Conservation (phyloP, 2,113 vertebrate genomes). For the Orthonyx spaldingii region DNA sequence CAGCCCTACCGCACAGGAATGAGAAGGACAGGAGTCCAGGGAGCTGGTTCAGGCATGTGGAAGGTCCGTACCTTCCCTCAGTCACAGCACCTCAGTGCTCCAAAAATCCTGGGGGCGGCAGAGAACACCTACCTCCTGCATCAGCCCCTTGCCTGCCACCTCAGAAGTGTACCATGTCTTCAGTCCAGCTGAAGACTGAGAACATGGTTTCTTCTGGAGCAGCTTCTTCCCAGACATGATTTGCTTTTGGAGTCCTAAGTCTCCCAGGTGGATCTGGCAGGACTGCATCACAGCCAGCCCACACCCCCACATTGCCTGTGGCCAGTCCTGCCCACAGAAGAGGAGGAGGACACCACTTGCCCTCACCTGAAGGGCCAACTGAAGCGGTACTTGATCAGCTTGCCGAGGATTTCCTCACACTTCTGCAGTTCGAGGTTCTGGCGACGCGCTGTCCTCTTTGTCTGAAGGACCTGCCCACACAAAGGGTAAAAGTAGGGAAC, state of each 20-base stretch:
- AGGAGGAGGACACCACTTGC: background rate
- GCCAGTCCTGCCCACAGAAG: background rate
- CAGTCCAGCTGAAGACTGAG: background rate
- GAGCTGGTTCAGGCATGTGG: background rate
- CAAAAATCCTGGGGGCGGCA: background rate
- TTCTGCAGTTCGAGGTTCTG: conserved; percentile 87
- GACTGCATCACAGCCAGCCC: background rate
- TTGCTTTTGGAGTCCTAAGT: background rate
- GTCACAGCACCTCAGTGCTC: background rate
- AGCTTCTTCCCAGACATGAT: background rate
- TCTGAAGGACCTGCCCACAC: conserved; percentile 82
- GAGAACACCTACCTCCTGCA: background rate
- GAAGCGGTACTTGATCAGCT: conserved; percentile 89
- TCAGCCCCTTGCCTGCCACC: background rate
- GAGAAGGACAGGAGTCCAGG: background rate
- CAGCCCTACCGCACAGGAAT: accelerated
- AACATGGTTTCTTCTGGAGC: background rate
- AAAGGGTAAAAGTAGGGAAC: background rate
- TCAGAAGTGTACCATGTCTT: background rate
- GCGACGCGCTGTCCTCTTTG: conserved; percentile 71
- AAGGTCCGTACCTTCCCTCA: accelerated
- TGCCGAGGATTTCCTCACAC: conserved; percentile 91
- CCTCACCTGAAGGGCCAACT: conserved; percentile 97
- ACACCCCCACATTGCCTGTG: accelerated
- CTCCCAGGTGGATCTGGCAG: background rate